Evolutionary conservation across 2,797 vertebrate genomes (phyloP).

Genomic region (Chaenodraco wilsoni): DNA sequence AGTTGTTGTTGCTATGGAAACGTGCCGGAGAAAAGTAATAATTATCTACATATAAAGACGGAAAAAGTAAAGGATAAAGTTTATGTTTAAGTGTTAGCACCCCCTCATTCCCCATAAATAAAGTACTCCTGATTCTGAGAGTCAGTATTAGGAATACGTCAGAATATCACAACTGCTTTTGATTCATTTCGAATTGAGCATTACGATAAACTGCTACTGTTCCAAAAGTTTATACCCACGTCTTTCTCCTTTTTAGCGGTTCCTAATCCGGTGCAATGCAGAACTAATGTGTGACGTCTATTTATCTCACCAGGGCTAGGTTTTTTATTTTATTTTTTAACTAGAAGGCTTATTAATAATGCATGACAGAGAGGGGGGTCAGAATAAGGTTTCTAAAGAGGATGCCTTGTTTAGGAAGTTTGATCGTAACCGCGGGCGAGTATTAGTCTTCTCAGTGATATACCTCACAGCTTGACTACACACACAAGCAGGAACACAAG

Average conservation of each 20-base stretch:
- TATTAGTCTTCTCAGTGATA: conserved; percentile 41
- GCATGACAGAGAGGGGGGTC: conserved; percentile 62
- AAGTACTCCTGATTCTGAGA: too few relatives aligned
- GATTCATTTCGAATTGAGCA: conserved; percentile 14
- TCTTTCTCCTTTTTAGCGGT: conserved; percentile 16
- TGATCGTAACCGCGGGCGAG: conserved; percentile 58
- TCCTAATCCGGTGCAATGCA: conserved; percentile 48
- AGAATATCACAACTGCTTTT: neutral
- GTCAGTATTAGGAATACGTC: too few relatives aligned
- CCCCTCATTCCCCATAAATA: too few relatives aligned
- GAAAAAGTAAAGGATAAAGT: too few relatives aligned
- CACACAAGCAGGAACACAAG: neutral
- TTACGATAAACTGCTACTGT: conserved; percentile 12
- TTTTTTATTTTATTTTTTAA: conserved; percentile 40
- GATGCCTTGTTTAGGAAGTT: conserved; percentile 54
- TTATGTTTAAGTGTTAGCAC: too few relatives aligned
- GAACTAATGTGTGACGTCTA: conserved; percentile 30
- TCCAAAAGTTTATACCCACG: neutral
- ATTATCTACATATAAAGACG: too few relatives aligned
- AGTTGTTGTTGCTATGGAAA: too few relatives aligned
- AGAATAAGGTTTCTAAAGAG: conserved; percentile 56
- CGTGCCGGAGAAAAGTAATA: too few relatives aligned
- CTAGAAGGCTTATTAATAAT: conserved; percentile 70
- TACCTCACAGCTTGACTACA: conserved; percentile 21
- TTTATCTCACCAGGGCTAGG: conserved; percentile 26